These are phyloP conservation scores for Bombyx mori DNA, from an alignment of 1,140 invertebrate genomes.

Conservation along the genomic window ASM3026992v2 NC_085114.1:7667501-7668000, in stretches of 20 bases:
- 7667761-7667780: conserved; percentile 57
- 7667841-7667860: conserved; percentile 68
- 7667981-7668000: no score
- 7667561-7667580: no score
- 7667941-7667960: conserved; percentile 5
- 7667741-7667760: conserved; percentile 50
- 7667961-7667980: background rate
- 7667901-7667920: conserved; percentile 33
- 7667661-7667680: no score
- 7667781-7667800: conserved; percentile 62
- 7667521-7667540: no score
- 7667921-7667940: conserved; percentile 9
- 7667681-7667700: no score
- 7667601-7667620: no score
- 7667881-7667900: conserved; percentile 62
- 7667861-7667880: conserved; percentile 53
- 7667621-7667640: no score
- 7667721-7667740: conserved; percentile 40
- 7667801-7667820: conserved; percentile 55
- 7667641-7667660: no score
- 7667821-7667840: conserved; percentile 64
- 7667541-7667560: no score
- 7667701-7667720: conserved; percentile 14
- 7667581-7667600: no score
- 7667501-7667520: no score